phyloP scores from a whole-genome alignment of 2,888 invertebrate genomes.

The Caenorhabditis japonica region DNA sequence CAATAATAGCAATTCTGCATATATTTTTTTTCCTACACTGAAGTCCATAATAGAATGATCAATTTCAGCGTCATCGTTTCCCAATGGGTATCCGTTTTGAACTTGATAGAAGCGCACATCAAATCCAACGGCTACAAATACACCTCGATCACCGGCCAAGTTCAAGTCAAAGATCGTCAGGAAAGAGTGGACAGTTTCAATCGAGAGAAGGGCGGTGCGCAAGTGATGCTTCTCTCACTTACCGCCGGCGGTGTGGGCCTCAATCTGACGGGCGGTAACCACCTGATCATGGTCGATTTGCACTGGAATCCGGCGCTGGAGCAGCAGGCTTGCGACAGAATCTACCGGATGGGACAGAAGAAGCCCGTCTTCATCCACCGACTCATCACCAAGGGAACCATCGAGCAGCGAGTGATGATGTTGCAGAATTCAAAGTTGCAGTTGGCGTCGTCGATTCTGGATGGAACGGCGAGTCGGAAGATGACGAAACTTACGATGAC shows the following conservation, averaged over 20 bases:
- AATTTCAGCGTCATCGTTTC: conserved; percentile 84
- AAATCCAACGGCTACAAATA: conserved; percentile 74
- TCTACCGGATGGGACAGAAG: conserved; percentile 90
- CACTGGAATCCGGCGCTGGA: conserved; percentile 98
- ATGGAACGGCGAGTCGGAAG: conserved; percentile 70
- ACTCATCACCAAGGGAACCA: conserved; percentile 87
- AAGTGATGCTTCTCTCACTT: conserved; percentile 86
- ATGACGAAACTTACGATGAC: conserved; percentile 68
- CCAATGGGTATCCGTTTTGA: conserved; percentile 90
- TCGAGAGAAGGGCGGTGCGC: conserved; percentile 80
- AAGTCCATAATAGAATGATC: too few relatives aligned
- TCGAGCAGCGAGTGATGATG: conserved; percentile 88
- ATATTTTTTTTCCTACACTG: not conserved
- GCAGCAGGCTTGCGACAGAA: conserved; percentile 92
- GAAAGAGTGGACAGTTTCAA: conserved; percentile 84
- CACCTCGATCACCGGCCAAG: conserved; percentile 85
- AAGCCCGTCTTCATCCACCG: conserved; percentile 88
- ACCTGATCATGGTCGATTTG: conserved; percentile 89
- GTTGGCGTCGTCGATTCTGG: conserved; percentile 81
- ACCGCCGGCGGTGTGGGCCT: conserved; percentile 95
- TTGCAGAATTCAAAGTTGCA: conserved; percentile 87
- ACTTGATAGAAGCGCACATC: conserved; percentile 84
- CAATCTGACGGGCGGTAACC: conserved; percentile 92
- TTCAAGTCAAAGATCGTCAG: conserved; percentile 79
- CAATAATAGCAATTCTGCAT: not conserved